Conservation (phyloP, 2,797 vertebrate genomes). For the Valencia hispanica region DNA sequence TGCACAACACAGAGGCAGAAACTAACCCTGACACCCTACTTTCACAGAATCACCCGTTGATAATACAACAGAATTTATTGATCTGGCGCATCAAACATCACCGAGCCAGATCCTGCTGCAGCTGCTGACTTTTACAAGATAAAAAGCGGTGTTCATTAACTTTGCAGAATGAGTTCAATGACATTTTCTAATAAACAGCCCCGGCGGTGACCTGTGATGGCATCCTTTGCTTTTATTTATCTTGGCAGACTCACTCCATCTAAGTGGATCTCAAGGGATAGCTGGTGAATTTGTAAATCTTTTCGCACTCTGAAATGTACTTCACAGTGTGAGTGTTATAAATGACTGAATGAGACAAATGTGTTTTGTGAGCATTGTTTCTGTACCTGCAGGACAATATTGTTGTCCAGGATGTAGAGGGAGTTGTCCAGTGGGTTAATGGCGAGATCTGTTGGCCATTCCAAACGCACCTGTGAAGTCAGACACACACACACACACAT, state of each 20-base stretch:
- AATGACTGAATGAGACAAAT: not conserved
- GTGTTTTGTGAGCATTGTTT: not conserved
- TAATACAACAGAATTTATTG: not conserved
- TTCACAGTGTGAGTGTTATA: not conserved
- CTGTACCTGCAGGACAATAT: conserved; percentile 87
- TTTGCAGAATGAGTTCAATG: conserved; percentile 21
- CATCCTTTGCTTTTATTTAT: conserved; percentile 38
- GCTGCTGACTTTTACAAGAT: conserved; percentile 31
- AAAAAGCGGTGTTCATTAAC: conserved; percentile 36
- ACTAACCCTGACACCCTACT: not conserved
- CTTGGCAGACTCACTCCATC: conserved; percentile 26
- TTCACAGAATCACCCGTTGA: not conserved
- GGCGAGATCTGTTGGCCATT: conserved; percentile 96
- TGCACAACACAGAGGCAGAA: not conserved
- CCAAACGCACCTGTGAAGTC: conserved; percentile 87
- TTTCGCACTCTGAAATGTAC: conserved; percentile 11
- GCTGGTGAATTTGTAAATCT: conserved; percentile 39
- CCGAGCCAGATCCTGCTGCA: not conserved
- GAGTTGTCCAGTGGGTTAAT: conserved; percentile 97
- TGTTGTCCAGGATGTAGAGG: conserved; percentile 96
- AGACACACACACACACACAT: conserved; percentile 16
- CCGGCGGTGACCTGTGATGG: conserved; percentile 18
- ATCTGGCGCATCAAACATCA: conserved; percentile 11
- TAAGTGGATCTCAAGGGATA: conserved; percentile 43
- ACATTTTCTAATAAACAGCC: conserved; percentile 41